Conservation (phyloP, 2,888 invertebrate species). For the Pasiphila rectangulata region DNA sequence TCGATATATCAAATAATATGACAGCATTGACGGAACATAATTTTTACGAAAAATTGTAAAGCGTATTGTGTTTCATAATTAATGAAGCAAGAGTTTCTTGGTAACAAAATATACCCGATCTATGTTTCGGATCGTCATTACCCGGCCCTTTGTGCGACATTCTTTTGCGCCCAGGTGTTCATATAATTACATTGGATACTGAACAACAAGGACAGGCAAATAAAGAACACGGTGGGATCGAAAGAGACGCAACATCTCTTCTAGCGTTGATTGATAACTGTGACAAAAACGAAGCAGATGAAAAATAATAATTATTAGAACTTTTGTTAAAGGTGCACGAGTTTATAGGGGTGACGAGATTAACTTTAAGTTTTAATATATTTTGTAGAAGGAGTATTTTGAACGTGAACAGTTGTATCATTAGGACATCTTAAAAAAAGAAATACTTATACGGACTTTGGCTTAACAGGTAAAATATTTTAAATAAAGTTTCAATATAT, state of each 20-base stretch:
- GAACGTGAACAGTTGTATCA: no score
- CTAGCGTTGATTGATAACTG: conserved; percentile 81
- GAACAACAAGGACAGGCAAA: conserved; percentile 54
- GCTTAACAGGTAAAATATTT: no score
- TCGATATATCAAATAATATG: conserved; percentile 74
- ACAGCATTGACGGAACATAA: conserved; percentile 71
- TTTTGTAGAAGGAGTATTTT: not conserved
- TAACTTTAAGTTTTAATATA: conserved; percentile 19
- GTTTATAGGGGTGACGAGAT: conserved; percentile 64
- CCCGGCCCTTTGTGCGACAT: conserved; percentile 79
- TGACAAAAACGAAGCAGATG: conserved; percentile 81
- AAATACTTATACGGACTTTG: no score
- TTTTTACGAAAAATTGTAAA: conserved; percentile 71
- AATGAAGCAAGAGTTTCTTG: conserved; percentile 79
- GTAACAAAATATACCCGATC: conserved; percentile 78
- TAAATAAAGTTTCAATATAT: no score
- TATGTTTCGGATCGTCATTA: conserved; percentile 79
- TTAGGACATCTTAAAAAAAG: no score
- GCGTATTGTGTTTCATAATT: conserved; percentile 80
- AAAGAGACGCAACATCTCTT: conserved; percentile 55
- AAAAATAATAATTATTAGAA: conserved; percentile 80
- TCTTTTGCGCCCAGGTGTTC: conserved; percentile 80
- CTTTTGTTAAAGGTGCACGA: conserved; percentile 76
- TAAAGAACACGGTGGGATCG: conserved; percentile 35
- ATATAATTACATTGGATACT: conserved; percentile 73